Evolutionary conservation across 2,797 vertebrate genomes (phyloP).

Genomic region (Hypotaenidia okinawae): DNA sequence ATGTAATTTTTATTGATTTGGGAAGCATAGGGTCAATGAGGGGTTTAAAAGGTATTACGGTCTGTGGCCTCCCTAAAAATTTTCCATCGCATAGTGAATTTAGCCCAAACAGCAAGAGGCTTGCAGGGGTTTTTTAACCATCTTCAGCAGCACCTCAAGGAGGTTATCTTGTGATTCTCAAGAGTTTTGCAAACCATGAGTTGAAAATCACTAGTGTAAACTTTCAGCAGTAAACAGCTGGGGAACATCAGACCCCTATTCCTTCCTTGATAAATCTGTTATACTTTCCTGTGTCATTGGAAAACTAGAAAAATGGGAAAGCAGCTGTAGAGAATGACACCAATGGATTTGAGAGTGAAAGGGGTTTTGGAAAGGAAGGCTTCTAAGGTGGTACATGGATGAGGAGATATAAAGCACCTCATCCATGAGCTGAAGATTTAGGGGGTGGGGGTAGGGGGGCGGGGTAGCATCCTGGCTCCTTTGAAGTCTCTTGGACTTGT

Average conservation of each 20-base stretch:
- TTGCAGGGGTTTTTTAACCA: not conserved
- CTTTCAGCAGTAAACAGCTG: not conserved
- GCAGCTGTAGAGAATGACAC: not conserved
- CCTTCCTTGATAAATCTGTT: not conserved
- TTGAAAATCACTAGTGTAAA: constrained; percentile 10
- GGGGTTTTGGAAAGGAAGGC: not conserved
- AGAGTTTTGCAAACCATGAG: not conserved
- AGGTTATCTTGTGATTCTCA: not conserved
- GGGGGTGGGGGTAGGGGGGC: no score
- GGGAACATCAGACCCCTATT: not conserved
- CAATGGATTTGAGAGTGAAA: not conserved
- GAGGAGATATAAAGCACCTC: not conserved
- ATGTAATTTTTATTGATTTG: not conserved
- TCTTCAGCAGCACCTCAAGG: not conserved
- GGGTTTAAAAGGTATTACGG: not conserved
- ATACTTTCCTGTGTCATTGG: not conserved
- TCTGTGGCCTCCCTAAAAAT: not conserved
- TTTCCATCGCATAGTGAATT: not conserved
- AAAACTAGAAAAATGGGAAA: not conserved
- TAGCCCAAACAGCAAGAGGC: not conserved
- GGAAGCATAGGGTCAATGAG: not conserved
- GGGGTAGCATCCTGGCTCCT: not conserved
- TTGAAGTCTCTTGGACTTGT: not conserved
- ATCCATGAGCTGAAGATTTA: not conserved
- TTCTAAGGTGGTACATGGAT: rapidly evolving